These are phyloP conservation scores for Andinoacara biseriatus DNA, from an alignment of 2,113 vertebrate genomes.

Conservation along the genomic window DNA sequence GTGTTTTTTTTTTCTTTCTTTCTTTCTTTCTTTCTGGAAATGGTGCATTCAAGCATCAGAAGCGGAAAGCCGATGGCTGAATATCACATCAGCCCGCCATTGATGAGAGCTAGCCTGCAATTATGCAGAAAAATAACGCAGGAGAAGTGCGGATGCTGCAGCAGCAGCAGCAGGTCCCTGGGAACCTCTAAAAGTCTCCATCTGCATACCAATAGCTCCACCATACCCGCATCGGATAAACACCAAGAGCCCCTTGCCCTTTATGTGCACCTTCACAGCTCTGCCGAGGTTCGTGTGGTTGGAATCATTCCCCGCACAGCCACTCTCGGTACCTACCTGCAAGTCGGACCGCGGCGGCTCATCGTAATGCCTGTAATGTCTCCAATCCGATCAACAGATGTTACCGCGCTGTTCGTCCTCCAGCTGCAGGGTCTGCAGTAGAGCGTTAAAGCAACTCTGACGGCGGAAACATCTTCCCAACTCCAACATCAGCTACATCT, in stretches of 20 bases:
- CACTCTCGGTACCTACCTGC: constrained; percentile 59
- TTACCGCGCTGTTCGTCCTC: constrained; percentile 26
- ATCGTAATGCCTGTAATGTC: constrained; percentile 66
- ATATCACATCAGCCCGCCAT: constrained; percentile 49
- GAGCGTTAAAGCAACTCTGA: constrained; percentile 8
- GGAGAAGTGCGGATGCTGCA: constrained; percentile 32
- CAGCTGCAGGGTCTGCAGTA: constrained; percentile 26
- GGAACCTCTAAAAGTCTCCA: constrained; percentile 50
- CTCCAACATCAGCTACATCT: constrained; percentile 38
- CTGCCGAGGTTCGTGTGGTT: not conserved
- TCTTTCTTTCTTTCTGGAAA: not conserved
- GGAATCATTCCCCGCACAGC: not conserved
- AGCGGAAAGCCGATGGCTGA: constrained; percentile 23
- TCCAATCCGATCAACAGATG: constrained; percentile 74
- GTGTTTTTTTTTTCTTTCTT: not conserved
- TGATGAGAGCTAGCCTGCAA: constrained; percentile 40
- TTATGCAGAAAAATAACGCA: constrained; percentile 22
- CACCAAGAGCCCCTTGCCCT: not conserved
- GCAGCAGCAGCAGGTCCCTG: constrained; percentile 42
- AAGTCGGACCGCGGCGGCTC: constrained; percentile 58
- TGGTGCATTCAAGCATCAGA: constrained; percentile 38
- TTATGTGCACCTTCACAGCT: not conserved
- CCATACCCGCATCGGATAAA: constrained; percentile 37
- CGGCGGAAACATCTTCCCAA: constrained; percentile 34
- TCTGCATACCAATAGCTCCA: constrained; percentile 59